These are phyloP conservation scores for Scarus forsteni DNA, from an alignment of 2,797 vertebrate species.

Conservation along the genomic window DNA sequence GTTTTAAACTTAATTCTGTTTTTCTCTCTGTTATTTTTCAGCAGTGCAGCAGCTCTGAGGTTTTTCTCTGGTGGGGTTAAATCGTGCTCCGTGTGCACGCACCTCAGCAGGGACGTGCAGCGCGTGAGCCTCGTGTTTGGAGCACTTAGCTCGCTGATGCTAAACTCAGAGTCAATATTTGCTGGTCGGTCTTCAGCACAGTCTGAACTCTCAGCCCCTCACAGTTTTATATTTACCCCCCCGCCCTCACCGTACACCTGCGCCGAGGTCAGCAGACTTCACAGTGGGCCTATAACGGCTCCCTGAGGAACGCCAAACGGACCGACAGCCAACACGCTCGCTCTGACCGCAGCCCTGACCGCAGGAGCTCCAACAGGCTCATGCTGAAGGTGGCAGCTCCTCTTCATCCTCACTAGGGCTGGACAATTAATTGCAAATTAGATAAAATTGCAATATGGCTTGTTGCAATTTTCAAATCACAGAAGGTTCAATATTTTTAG, in stretches of 20 bases:
- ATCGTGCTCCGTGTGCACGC: too few species aligned
- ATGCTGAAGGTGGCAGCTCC: neutral
- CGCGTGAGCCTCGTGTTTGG: slow-evolving; percentile 18
- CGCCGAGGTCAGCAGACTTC: slow-evolving; percentile 48
- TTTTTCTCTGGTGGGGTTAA: too few species aligned
- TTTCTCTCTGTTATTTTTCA: too few species aligned
- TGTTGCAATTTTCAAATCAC: too few species aligned
- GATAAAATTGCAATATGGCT: too few species aligned
- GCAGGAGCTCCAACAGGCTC: slow-evolving; percentile 8
- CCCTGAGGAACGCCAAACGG: slow-evolving; percentile 64
- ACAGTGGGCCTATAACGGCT: slow-evolving; percentile 63
- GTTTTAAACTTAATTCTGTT: too few species aligned
- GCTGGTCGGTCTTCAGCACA: slow-evolving; percentile 21
- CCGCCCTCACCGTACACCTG: slow-evolving; percentile 18
- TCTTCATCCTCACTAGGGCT: neutral
- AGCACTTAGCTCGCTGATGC: slow-evolving; percentile 43
- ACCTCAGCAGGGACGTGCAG: neutral
- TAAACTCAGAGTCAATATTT: slow-evolving; percentile 60
- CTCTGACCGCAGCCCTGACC: slow-evolving; percentile 18
- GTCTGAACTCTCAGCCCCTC: neutral
- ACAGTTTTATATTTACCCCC: slow-evolving; percentile 1
- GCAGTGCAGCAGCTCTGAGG: too few species aligned
- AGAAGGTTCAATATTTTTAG: too few species aligned
- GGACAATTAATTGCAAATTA: too few species aligned
- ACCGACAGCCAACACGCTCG: slow-evolving; percentile 44